A percentile compares a stretch with the other conserved stretches of the same genome.
phyloP scores from a whole-genome alignment of 2,797 vertebrate genomes.

The Alauda arvensis region DNA sequence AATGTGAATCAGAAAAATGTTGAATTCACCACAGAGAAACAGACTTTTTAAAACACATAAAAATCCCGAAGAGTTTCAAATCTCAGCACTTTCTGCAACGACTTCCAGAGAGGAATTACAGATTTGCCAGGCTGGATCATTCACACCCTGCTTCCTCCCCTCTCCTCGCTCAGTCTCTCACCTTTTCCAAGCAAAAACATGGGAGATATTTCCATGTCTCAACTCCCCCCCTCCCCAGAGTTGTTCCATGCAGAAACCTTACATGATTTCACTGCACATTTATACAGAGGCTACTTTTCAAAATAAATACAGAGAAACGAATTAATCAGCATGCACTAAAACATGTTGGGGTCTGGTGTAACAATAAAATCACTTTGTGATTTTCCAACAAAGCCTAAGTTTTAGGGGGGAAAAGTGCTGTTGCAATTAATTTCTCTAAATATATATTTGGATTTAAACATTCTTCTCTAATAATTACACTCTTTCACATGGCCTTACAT shows the following conservation, averaged over 20 bases:
- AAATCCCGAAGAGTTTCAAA: background rate
- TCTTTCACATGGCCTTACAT: background rate
- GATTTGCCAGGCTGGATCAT: background rate
- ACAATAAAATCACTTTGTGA: background rate
- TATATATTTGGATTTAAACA: background rate
- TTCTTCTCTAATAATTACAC: background rate
- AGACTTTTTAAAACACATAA: background rate
- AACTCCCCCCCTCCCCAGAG: too few relatives aligned
- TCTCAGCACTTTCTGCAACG: background rate
- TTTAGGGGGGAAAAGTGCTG: fast-evolving
- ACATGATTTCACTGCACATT: background rate
- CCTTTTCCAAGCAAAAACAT: background rate
- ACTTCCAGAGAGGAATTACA: background rate
- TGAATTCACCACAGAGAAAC: background rate
- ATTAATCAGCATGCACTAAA: background rate
- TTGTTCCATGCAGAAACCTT: background rate
- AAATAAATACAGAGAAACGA: background rate
- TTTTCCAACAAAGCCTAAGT: background rate
- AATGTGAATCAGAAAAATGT: background rate
- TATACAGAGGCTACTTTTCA: background rate
- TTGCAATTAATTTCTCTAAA: background rate
- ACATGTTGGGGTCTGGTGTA: background rate
- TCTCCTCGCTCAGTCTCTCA: background rate
- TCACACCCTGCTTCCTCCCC: background rate
- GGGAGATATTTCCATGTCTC: too few relatives aligned